These are phyloP conservation scores for Drosophila nr. perissopoda DNA, from an alignment of 2,888 invertebrate genomes.

Conservation along the genomic window DNA sequence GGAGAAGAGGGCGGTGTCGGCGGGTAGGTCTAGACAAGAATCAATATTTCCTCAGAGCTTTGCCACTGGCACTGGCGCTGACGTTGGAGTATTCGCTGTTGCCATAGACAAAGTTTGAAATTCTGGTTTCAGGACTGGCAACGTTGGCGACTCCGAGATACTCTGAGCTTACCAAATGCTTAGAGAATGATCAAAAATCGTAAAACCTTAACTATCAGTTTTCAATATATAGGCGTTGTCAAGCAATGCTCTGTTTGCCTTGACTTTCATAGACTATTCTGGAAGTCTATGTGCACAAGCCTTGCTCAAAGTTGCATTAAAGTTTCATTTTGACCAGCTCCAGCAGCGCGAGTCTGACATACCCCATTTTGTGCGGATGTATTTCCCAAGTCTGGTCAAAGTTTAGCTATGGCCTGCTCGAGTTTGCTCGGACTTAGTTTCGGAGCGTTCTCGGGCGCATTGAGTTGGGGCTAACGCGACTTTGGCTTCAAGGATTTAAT, in stretches of 20 bases:
- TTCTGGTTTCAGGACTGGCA: conserved; percentile 56
- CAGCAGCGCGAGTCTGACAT: not conserved
- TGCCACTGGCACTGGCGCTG: conserved; percentile 10
- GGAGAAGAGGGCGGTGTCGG: not conserved
- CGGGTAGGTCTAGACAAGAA: conserved; percentile 49
- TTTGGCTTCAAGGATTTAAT: conserved; percentile 73
- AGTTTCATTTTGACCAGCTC: not conserved
- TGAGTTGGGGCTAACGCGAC: conserved; percentile 33
- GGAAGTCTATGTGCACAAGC: not conserved
- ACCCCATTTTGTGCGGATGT: not conserved
- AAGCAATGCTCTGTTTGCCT: not conserved
- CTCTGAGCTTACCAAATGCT: not conserved
- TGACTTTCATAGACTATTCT: not conserved
- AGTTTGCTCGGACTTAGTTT: conserved; percentile 10
- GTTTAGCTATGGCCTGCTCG: conserved; percentile 1
- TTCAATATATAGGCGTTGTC: not conserved
- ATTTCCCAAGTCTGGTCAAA: not conserved
- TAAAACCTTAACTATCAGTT: not conserved
- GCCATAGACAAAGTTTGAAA: conserved; percentile 67
- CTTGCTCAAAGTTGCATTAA: not conserved
- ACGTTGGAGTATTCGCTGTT: conserved; percentile 5
- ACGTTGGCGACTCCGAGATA: conserved; percentile 30
- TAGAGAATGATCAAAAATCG: not conserved
- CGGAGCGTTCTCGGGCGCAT: not conserved
- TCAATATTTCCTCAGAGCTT: conserved; percentile 73